These are phyloP conservation scores for Lophius americanus DNA, from an alignment of 2,797 vertebrate genomes.

Conservation along the genomic window DNA sequence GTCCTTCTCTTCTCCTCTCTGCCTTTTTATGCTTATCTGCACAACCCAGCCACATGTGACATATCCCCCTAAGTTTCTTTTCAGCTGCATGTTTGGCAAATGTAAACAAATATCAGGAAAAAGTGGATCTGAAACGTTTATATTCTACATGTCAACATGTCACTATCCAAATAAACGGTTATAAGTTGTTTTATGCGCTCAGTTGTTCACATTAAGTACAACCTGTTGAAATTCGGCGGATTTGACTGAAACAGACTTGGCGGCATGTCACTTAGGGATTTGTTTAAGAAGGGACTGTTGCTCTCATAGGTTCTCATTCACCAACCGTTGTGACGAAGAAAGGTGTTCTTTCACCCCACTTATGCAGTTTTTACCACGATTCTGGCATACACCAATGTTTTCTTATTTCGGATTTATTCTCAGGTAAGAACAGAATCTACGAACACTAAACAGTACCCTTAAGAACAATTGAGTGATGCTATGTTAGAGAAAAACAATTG, in stretches of 20 bases:
- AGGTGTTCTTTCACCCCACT: too few relatives aligned
- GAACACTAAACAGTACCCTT: too few relatives aligned
- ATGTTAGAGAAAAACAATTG: too few relatives aligned
- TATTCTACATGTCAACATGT: slow-evolving; percentile 21
- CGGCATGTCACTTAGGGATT: slow-evolving; percentile 35
- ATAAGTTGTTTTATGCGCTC: slow-evolving; percentile 31
- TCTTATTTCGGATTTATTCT: too few relatives aligned
- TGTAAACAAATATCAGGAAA: slow-evolving; percentile 35
- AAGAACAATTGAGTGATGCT: too few relatives aligned
- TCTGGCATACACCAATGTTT: too few relatives aligned
- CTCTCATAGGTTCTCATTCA: too few relatives aligned
- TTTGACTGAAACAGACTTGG: slow-evolving; percentile 49
- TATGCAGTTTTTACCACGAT: too few relatives aligned
- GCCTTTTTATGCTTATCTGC: slow-evolving; percentile 23
- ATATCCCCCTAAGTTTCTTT: slow-evolving; percentile 19
- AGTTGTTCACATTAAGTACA: slow-evolving; percentile 51
- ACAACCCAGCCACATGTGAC: slow-evolving; percentile 17
- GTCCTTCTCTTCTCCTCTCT: slow-evolving; percentile 46
- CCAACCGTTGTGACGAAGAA: too few relatives aligned
- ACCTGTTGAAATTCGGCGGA: slow-evolving; percentile 43
- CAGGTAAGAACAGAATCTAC: too few relatives aligned
- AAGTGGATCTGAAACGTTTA: slow-evolving; percentile 27
- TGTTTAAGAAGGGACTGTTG: slow-evolving; percentile 15
- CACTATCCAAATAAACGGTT: slow-evolving; percentile 29
- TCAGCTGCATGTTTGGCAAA: slow-evolving; percentile 21